Evolutionary conservation across 2,888 invertebrate species (phyloP).

Genomic region (Leucophenga maculata): DNA sequence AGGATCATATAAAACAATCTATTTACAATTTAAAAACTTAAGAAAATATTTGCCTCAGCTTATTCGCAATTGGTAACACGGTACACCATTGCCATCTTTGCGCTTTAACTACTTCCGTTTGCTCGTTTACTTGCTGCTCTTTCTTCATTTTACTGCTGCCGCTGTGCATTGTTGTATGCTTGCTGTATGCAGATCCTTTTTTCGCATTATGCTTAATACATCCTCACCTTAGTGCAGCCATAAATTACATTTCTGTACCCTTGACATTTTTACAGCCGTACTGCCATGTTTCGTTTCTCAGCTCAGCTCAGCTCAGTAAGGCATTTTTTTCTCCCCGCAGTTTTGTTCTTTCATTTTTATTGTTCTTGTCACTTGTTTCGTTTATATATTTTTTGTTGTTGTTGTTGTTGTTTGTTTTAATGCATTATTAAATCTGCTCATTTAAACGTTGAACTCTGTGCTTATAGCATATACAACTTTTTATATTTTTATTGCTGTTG

Average conservation of each 20-base stretch:
- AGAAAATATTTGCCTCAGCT: no score
- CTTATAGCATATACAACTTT: not conserved
- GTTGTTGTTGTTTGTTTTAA: slow-evolving; percentile 58
- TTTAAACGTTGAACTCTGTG: slow-evolving; percentile 13
- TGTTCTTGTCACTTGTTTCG: slow-evolving; percentile 36
- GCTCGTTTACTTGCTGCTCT: slow-evolving; percentile 14
- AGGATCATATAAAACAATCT: no score
- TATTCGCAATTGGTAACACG: not conserved
- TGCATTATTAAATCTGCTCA: slow-evolving; percentile 58
- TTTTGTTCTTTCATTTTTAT: slow-evolving; percentile 28
- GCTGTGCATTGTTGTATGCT: not conserved
- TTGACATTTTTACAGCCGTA: slow-evolving; percentile 49
- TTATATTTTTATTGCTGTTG: slow-evolving; percentile 36
- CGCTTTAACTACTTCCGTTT: slow-evolving; percentile 25
- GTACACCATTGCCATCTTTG: slow-evolving; percentile 15
- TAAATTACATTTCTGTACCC: slow-evolving; percentile 37
- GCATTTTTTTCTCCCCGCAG: slow-evolving; percentile 27
- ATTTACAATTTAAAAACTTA: no score
- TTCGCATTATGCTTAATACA: slow-evolving; percentile 24
- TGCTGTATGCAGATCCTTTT: not conserved
- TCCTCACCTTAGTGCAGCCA: slow-evolving; percentile 23
- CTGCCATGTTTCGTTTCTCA: slow-evolving; percentile 40
- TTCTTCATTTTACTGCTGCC: not conserved
- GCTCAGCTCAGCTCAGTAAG: slow-evolving; percentile 40
- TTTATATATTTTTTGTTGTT: not conserved